Evolutionary conservation across 2,797 vertebrate species (phyloP).

Genomic region (Salmo trutta): DNA sequence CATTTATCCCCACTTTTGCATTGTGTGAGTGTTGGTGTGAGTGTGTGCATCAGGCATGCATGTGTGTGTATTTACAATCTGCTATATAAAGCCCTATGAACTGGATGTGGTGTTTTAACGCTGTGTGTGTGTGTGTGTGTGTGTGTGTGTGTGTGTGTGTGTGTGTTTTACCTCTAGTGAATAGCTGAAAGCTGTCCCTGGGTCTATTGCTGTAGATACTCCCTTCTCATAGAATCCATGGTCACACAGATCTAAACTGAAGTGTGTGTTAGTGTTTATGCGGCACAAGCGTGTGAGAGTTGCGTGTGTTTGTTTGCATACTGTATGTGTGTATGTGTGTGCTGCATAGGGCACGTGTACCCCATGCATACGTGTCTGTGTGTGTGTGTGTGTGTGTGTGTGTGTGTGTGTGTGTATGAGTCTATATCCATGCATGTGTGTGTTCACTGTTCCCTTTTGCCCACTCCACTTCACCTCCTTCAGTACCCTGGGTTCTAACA

Average conservation of each 20-base stretch:
- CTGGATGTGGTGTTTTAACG: too few species aligned
- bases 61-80: slow-evolving; percentile 5
- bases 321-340: neutral
- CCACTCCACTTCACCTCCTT: neutral
- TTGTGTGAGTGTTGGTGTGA: slow-evolving; percentile 4
- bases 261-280: slow-evolving; percentile 1
- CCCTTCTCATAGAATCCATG: neutral
- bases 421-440: too few species aligned
- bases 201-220: neutral
- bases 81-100: neutral
- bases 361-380: neutral
- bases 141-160: too few species aligned
- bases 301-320: neutral
- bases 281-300: slow-evolving; percentile 8
- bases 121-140: neutral
- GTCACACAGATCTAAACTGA: neutral
- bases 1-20: slow-evolving; percentile 4
- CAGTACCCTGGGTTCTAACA: neutral
- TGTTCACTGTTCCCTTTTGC: neutral
- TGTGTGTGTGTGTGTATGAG: neutral
- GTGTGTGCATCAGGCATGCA: neutral
- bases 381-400: slow-evolving; percentile 15
- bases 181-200: neutral
- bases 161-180: neutral
- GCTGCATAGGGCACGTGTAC: neutral